These are phyloP conservation scores for Chelonus insularis DNA, from an alignment of 1,140 invertebrate species.

Conservation along the genomic window DNA sequence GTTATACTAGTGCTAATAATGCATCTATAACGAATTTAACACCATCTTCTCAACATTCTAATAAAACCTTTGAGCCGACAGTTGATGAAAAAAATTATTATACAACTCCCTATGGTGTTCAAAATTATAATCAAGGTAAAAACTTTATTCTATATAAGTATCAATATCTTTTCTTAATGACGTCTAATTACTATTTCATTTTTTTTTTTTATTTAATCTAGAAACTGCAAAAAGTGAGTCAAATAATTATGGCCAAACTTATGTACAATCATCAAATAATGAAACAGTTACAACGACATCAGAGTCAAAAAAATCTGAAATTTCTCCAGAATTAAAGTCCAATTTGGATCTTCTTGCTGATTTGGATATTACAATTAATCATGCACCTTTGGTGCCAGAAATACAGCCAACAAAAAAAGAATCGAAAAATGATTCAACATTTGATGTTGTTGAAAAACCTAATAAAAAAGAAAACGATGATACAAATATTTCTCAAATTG, in stretches of 20 bases:
- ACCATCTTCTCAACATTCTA: conserved; percentile 46
- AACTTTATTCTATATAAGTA: too few relatives aligned
- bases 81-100: conserved; percentile 54
- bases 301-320: conserved; percentile 30
- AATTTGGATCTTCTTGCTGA: conserved; percentile 78
- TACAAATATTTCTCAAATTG: conserved; percentile 25
- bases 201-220: too few relatives aligned
- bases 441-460: background rate
- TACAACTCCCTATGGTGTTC: conserved; percentile 59
- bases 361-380: conserved; percentile 73
- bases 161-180: too few relatives aligned
- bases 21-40: conserved; percentile 46
- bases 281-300: conserved; percentile 18
- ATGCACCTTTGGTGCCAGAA: conserved; percentile 69
- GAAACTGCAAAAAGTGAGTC: too few relatives aligned
- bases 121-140: conserved; percentile 44
- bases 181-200: too few relatives aligned
- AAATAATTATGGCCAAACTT: conserved; percentile 38
- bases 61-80: conserved; percentile 31
- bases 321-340: conserved; percentile 48
- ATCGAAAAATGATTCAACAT: conserved; percentile 6
- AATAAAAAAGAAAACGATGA: conserved; percentile 23
- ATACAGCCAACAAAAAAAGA: conserved; percentile 43
- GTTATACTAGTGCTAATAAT: conserved; percentile 61
- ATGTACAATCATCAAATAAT: conserved; percentile 42